A percentile compares a stretch with the other conserved stretches of the same genome.
phyloP scores from a whole-genome alignment of 1,140 invertebrate genomes.

The Brachionus rubens region DNA sequence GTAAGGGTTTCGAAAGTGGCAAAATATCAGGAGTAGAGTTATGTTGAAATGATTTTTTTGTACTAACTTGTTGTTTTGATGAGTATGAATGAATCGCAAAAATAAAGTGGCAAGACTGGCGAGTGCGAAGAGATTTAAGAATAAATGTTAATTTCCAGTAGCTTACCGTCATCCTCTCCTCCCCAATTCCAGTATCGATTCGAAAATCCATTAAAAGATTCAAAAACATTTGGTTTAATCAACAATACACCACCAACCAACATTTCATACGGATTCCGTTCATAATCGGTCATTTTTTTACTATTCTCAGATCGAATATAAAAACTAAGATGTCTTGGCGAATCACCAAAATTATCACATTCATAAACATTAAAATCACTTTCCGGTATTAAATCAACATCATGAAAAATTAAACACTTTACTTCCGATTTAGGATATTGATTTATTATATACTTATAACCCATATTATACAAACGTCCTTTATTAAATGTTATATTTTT shows the following conservation, averaged over 20 bases:
- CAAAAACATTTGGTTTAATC: constrained; percentile 66
- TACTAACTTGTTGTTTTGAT: too few relatives aligned
- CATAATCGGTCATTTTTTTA: neutral
- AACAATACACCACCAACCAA: constrained; percentile 74
- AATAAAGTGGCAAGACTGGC: neutral
- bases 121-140: neutral
- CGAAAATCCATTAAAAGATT: constrained; percentile 81
- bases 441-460: constrained; percentile 74
- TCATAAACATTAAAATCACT: constrained; percentile 23
- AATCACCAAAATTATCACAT: constrained; percentile 13
- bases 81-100: neutral
- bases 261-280: constrained; percentile 72
- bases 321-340: neutral
- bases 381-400: constrained; percentile 40
- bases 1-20: too few relatives aligned
- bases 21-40: too few relatives aligned
- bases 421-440: constrained; percentile 57
- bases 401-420: constrained; percentile 91
- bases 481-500: constrained; percentile 71
- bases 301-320: constrained; percentile 11
- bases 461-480: constrained; percentile 88
- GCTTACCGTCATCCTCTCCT: constrained; percentile 54
- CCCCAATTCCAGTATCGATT: constrained; percentile 80
- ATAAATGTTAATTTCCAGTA: too few relatives aligned
- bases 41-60: too few relatives aligned